phyloP scores from a whole-genome alignment of 2,113 vertebrate species.

The Podocnemis expansa region DNA sequence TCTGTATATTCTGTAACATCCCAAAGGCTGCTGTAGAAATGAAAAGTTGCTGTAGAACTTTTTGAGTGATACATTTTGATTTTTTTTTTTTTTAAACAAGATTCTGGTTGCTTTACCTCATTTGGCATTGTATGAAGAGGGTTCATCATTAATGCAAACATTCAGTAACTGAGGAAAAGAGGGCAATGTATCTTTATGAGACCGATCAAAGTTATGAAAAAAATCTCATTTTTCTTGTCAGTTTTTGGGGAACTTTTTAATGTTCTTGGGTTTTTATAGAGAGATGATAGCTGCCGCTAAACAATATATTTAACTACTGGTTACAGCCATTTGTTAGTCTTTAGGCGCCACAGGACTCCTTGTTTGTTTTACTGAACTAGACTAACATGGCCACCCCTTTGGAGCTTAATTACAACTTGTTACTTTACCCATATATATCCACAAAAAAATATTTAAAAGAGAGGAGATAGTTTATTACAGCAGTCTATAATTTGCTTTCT shows the following conservation, averaged over 20 bases:
- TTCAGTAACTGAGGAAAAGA: background rate
- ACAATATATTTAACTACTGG: background rate
- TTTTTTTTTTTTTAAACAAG: background rate
- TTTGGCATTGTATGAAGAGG: background rate
- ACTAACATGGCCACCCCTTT: too few relatives aligned
- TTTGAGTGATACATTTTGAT: background rate
- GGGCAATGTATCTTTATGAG: background rate
- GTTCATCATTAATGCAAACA: background rate
- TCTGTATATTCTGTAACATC: slow-evolving; percentile 44
- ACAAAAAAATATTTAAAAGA: background rate
- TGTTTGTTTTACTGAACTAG: too few relatives aligned
- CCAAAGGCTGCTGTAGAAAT: slow-evolving; percentile 39
- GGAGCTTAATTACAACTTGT: background rate
- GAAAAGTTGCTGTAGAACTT: slow-evolving; percentile 21
- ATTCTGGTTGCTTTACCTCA: background rate
- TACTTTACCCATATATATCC: background rate
- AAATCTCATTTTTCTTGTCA: background rate
- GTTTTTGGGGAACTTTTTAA: slow-evolving; percentile 2
- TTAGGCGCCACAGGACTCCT: too few relatives aligned
- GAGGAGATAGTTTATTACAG: background rate
- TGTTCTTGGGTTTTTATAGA: background rate
- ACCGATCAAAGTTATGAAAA: background rate
- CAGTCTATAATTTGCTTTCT: background rate
- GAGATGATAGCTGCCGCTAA: background rate
- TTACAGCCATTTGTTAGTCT: too few relatives aligned